phyloP scores from a whole-genome alignment of 2,888 invertebrate genomes.

The Ethmia dodecea region DNA sequence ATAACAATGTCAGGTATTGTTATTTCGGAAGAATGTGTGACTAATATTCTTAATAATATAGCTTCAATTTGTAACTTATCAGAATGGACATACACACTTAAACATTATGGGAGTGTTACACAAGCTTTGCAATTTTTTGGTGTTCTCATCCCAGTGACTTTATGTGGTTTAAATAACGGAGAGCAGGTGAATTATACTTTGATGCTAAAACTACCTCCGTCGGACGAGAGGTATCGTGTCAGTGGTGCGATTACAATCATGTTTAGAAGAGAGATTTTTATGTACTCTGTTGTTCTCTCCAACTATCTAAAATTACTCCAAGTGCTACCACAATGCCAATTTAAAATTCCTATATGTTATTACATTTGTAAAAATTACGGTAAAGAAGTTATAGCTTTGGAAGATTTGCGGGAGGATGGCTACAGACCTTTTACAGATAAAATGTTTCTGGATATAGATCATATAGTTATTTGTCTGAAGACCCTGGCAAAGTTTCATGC shows the following conservation, averaged over 20 bases:
- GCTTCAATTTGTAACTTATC: slow-evolving; percentile 6
- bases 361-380: slow-evolving; percentile 45
- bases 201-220: slow-evolving; percentile 60
- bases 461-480: slow-evolving; percentile 41
- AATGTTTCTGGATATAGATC: slow-evolving; percentile 48
- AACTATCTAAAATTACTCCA: slow-evolving; percentile 38
- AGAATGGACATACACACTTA: slow-evolving; percentile 31
- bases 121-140: slow-evolving; percentile 71
- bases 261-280: slow-evolving; percentile 55
- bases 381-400: slow-evolving; percentile 51
- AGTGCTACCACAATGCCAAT: slow-evolving; percentile 19
- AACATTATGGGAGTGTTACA: slow-evolving; percentile 44
- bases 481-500: slow-evolving; percentile 56
- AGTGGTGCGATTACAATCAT: slow-evolving; percentile 57
- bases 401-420: slow-evolving; percentile 47
- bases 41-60: neutral
- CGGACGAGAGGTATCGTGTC: slow-evolving; percentile 52
- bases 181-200: slow-evolving; percentile 28
- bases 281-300: slow-evolving; percentile 43
- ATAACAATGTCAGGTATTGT: too few relatives aligned
- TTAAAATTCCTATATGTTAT: slow-evolving; percentile 46
- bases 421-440: slow-evolving; percentile 40
- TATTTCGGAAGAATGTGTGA: neutral
- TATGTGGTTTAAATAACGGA: slow-evolving; percentile 31
- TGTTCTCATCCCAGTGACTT: slow-evolving; percentile 44